Conservation (phyloP, 2,113 vertebrate genomes). For the Phalacrocorax carbo region DNA sequence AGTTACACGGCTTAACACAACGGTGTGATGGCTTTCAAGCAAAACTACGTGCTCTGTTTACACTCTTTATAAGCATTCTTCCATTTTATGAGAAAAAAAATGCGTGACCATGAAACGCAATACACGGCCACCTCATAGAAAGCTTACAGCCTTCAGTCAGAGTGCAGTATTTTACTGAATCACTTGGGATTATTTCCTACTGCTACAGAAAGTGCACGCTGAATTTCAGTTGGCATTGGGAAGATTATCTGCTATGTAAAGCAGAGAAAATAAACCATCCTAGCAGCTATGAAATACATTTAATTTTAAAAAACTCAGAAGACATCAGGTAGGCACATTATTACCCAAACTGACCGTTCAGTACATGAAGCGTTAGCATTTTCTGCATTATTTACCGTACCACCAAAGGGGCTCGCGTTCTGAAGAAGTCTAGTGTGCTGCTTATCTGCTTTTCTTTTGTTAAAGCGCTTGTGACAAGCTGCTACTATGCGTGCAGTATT, state of each 20-base stretch:
- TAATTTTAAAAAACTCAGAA: background rate
- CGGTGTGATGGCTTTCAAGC: rapidly evolving
- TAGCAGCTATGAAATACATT: background rate
- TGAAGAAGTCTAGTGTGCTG: background rate
- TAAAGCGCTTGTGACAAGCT: background rate
- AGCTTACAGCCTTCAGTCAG: background rate
- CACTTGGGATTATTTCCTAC: background rate
- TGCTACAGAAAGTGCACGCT: background rate
- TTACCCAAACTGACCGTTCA: background rate
- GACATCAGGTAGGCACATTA: background rate
- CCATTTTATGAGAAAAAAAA: background rate
- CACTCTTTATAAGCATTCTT: background rate
- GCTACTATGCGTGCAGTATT: background rate
- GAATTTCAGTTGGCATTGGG: background rate
- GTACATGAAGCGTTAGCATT: background rate
- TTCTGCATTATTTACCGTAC: background rate
- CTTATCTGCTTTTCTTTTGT: too few species aligned
- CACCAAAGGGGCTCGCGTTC: background rate
- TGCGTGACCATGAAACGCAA: background rate
- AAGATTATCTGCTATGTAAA: background rate
- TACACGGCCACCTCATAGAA: background rate
- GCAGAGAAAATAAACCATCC: background rate
- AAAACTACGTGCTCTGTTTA: background rate
- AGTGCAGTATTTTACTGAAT: background rate
- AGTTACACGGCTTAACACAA: background rate